These are phyloP conservation scores for Tragelaphus imberbis DNA, from an alignment of 2,113 vertebrate genomes.

Conservation along the genomic window DNA sequence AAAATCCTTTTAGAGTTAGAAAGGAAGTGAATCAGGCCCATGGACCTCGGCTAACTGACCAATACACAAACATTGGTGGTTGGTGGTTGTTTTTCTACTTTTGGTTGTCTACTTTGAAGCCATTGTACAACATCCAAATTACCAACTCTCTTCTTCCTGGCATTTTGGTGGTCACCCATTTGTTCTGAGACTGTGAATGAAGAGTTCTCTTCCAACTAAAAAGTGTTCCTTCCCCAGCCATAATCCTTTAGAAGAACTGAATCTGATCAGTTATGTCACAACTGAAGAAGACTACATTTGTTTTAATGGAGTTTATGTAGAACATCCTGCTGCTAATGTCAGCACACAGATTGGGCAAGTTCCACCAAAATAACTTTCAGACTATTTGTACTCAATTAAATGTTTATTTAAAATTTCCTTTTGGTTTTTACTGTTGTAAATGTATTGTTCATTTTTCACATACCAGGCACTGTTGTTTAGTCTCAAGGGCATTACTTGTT, in stretches of 20 bases:
- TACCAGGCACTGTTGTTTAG: constrained; percentile 78
- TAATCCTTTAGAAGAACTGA: constrained; percentile 50
- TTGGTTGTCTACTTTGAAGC: constrained; percentile 44
- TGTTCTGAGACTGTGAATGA: constrained; percentile 27
- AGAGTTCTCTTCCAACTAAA: constrained; percentile 17
- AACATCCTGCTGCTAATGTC: constrained; percentile 65
- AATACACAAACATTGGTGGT: constrained; percentile 35
- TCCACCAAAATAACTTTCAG: constrained; percentile 67
- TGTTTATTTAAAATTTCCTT: constrained; percentile 78
- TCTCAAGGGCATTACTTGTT: constrained; percentile 79
- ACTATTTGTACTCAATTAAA: constrained; percentile 72
- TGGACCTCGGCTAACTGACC: constrained; percentile 54
- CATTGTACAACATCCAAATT: constrained; percentile 23
- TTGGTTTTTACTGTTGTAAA: constrained; percentile 75
- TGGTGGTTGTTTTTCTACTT: constrained; percentile 53
- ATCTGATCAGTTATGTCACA: constrained; percentile 55
- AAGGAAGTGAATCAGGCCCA: constrained; percentile 66
- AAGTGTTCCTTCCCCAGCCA: constrained; percentile 20
- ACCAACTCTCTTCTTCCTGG: constrained; percentile 37
- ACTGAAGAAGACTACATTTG: constrained; percentile 49
- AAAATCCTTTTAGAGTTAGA: constrained; percentile 63
- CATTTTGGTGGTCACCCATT: constrained; percentile 21
- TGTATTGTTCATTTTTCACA: constrained; percentile 83
- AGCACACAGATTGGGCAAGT: constrained; percentile 63
- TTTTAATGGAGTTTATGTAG: constrained; percentile 67